A percentile compares a stretch with the other conserved stretches of the same genome.
These are phyloP conservation scores for Emydura subglobosa DNA, from an alignment of 2,113 vertebrate genomes.

Conservation along the genomic window DNA sequence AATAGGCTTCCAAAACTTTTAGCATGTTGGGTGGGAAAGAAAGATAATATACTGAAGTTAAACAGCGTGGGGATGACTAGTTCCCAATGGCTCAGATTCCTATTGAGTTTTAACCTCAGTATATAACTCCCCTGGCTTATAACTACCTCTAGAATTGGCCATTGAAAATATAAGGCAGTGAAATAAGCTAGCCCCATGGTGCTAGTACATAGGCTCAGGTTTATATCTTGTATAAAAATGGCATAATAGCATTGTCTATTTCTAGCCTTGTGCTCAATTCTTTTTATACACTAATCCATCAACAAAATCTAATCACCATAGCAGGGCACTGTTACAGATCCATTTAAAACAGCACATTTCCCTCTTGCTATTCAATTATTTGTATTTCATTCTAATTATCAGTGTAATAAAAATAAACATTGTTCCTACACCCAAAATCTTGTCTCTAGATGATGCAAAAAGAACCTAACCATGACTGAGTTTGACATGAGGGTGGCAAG, in stretches of 20 bases:
- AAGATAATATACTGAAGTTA: not conserved
- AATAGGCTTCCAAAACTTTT: slow-evolving; percentile 40
- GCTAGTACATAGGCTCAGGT: not conserved
- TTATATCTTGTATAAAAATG: slow-evolving; percentile 57
- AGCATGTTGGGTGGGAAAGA: not conserved
- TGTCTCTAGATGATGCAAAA: not conserved
- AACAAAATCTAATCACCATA: not conserved
- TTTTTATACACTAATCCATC: slow-evolving; percentile 45
- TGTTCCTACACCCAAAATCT: not conserved
- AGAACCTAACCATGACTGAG: not conserved
- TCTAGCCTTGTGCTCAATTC: slow-evolving; percentile 30
- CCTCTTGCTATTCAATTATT: not conserved
- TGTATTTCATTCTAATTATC: not conserved
- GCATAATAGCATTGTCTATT: slow-evolving; percentile 10
- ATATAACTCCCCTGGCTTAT: not conserved
- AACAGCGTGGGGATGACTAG: not conserved
- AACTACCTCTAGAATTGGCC: slow-evolving; percentile 11
- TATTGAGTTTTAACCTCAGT: not conserved
- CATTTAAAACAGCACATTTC: not conserved
- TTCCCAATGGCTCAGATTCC: not conserved
- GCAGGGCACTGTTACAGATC: not conserved
- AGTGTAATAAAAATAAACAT: slow-evolving; percentile 38
- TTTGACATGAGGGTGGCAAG: not conserved
- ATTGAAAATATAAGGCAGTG: slow-evolving; percentile 7
- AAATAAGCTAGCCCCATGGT: slow-evolving; percentile 34